phyloP scores from a whole-genome alignment of 2,888 invertebrate genomes.

The Melanostoma scalare region DNA sequence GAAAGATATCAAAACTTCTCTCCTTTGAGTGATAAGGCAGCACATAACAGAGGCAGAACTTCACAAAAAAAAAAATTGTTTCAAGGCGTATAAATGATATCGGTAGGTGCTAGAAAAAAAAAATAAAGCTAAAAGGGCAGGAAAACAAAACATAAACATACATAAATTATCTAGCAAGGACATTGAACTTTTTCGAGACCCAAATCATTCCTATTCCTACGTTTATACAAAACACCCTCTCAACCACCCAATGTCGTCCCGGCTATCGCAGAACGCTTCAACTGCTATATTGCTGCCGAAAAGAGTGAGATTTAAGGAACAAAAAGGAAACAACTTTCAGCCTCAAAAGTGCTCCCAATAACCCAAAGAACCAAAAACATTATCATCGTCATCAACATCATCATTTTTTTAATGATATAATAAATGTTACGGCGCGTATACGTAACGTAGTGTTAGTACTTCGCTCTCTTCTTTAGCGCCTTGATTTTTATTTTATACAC shows the following conservation, averaged over 20 bases:
- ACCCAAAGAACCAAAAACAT: constrained; percentile 72
- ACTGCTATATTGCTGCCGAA: not conserved
- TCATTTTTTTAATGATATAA: constrained; percentile 73
- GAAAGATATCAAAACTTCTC: constrained; percentile 67
- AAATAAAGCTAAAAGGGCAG: constrained; percentile 42
- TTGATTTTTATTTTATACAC: constrained; percentile 62
- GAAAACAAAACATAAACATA: constrained; percentile 71
- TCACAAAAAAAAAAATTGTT: constrained; percentile 28
- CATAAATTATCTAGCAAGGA: constrained; percentile 72
- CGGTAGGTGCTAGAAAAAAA: constrained; percentile 38
- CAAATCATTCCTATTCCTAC: constrained; percentile 36
- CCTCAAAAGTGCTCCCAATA: constrained; percentile 69
- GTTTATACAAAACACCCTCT: constrained; percentile 32
- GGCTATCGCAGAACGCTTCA: constrained; percentile 11
- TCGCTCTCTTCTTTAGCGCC: constrained; percentile 39
- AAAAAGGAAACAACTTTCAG: constrained; percentile 33
- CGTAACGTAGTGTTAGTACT: constrained; percentile 65
- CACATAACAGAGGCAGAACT: constrained; percentile 27
- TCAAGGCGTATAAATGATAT: constrained; percentile 26
- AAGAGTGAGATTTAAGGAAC: constrained; percentile 56
- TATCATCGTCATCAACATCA: constrained; percentile 72
- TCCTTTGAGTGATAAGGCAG: constrained; percentile 65
- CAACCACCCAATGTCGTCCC: not conserved
- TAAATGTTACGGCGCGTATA: constrained; percentile 70
- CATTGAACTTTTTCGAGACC: constrained; percentile 66